A percentile compares a stretch with the other conserved stretches of the same genome.
These are phyloP conservation scores for Vanessa cardui DNA, from an alignment of 2,888 invertebrate genomes.

Conservation along the genomic window DNA sequence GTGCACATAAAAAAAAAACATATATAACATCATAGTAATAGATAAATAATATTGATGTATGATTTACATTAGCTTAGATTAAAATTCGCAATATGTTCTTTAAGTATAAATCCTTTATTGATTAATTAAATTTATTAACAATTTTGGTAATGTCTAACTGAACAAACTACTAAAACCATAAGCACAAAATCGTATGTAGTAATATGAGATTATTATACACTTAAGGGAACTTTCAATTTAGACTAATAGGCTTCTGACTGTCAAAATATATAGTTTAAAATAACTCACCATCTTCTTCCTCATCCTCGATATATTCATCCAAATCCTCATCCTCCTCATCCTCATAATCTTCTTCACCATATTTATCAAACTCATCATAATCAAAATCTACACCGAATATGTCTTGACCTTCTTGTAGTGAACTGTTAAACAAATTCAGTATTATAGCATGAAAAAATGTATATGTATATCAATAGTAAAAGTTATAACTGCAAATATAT, in stretches of 20 bases:
- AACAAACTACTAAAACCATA: too few species aligned
- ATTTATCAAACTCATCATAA: constrained; percentile 94
- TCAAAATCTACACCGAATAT: constrained; percentile 99
- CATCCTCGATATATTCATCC: constrained; percentile 91
- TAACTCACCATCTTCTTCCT: constrained; percentile 84
- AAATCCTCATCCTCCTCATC: constrained; percentile 91
- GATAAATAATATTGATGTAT: too few species aligned
- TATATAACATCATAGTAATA: not conserved
- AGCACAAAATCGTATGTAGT: too few species aligned
- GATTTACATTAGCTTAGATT: too few species aligned
- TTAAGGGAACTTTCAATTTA: too few species aligned
- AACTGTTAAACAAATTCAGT: constrained; percentile 71
- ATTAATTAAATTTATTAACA: too few species aligned
- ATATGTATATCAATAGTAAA: too few species aligned
- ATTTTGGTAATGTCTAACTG: too few species aligned
- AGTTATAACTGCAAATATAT: not conserved
- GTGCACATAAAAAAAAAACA: not conserved
- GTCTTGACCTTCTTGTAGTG: constrained; percentile 98
- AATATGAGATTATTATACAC: too few species aligned
- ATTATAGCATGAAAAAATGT: not conserved
- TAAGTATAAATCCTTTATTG: too few species aligned
- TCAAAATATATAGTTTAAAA: not conserved
- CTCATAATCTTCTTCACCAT: constrained; percentile 93
- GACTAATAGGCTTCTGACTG: too few species aligned
- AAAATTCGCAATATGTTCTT: too few species aligned